Conservation (phyloP, 2,888 invertebrate species). For the Caenorhabditis afra region DNA sequence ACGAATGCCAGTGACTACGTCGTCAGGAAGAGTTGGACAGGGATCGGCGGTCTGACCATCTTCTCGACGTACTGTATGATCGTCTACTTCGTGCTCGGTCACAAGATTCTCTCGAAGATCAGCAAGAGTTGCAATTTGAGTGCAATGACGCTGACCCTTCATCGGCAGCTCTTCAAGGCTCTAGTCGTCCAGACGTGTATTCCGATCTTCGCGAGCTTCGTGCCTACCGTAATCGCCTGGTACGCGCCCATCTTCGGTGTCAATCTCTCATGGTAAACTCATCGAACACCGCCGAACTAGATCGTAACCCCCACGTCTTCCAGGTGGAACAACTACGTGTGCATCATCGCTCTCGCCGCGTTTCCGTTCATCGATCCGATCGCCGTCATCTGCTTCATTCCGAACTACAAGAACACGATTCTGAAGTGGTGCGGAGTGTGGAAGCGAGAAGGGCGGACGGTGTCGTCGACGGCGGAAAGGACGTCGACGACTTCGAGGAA, state of each 20-base stretch:
- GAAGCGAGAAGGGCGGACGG: background rate
- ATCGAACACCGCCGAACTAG: background rate
- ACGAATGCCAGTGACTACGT: conserved; percentile 38
- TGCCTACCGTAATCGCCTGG: conserved; percentile 43
- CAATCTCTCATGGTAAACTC: conserved; percentile 31
- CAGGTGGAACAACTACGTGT: conserved; percentile 40
- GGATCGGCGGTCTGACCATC: conserved; percentile 15
- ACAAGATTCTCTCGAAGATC: conserved; percentile 39
- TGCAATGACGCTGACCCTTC: background rate
- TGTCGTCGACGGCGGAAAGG: conserved; percentile 8
- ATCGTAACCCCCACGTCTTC: background rate
- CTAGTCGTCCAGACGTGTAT: conserved; percentile 49
- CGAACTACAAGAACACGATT: conserved; percentile 39
- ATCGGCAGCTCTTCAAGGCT: conserved; percentile 42
- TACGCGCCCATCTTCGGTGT: conserved; percentile 38
- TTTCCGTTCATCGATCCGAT: conserved; percentile 40
- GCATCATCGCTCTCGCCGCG: conserved; percentile 33
- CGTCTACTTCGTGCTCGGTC: conserved; percentile 33
- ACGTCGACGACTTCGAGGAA: conserved; percentile 1
- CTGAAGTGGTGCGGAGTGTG: conserved; percentile 5
- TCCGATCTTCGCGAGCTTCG: conserved; percentile 42
- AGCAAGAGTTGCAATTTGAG: conserved; percentile 23
- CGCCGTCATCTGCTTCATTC: conserved; percentile 44
- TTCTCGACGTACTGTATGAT: conserved; percentile 46
- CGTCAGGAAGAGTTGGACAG: conserved; percentile 43